A percentile compares a stretch with the other conserved stretches of the same genome.
Conservation (phyloP, 2,888 invertebrate species). For the Gryllus longicercus region DNA sequence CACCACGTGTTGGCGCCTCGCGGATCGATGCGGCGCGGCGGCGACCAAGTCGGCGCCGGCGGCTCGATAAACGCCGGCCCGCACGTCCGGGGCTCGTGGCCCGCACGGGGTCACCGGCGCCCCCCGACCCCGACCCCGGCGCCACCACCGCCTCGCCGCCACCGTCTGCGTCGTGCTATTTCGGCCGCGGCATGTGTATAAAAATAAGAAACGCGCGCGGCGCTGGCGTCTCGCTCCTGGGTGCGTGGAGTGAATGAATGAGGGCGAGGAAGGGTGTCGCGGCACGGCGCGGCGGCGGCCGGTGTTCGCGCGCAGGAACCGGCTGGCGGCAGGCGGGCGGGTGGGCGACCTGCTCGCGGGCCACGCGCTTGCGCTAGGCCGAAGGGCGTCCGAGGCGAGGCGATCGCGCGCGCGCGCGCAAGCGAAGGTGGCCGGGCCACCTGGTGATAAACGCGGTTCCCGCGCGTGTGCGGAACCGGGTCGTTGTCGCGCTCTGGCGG, state of each 20-base stretch:
- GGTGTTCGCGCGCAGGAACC: neutral
- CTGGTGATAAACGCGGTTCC: too few species aligned
- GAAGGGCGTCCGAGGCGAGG: neutral
- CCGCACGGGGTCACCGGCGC: too few species aligned
- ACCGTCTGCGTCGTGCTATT: neutral
- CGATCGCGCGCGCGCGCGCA: neutral
- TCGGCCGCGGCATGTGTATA: neutral
- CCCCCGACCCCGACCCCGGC: neutral
- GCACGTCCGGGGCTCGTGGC: too few species aligned
- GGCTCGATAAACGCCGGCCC: too few species aligned
- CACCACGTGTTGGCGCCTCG: neutral
- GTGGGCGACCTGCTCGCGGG: neutral
- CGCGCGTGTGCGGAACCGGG: neutral
- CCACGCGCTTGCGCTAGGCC: neutral
- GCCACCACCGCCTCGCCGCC: neutral
- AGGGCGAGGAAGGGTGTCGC: neutral
- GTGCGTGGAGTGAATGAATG: neutral
- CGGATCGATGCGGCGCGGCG: neutral
- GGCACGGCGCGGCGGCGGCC: neutral
- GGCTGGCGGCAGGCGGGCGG: neutral
- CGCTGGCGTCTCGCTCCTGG: neutral
- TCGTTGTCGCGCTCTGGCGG: too few species aligned
- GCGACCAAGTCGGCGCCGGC: neutral
- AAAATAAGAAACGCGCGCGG: neutral
- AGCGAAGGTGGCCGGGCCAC: too few species aligned